These are phyloP conservation scores for Pseudachorutes palmiensis DNA, from an alignment of 1,140 invertebrate genomes.

Conservation along the genomic window DNA sequence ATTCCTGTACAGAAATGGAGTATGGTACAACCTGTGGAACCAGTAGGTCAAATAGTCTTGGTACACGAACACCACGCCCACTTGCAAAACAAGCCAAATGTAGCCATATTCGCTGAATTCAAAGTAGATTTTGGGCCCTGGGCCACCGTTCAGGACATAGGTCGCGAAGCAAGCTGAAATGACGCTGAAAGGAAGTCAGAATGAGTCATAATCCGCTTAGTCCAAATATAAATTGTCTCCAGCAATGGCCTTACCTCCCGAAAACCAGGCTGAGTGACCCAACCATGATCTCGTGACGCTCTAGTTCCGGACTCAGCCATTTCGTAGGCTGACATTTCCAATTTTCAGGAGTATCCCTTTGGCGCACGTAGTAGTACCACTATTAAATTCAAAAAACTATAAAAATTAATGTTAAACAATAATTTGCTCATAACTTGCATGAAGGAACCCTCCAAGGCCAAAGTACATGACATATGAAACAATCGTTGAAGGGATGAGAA, in stretches of 20 bases:
- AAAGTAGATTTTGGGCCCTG: slow-evolving; percentile 55
- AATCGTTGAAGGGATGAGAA: slow-evolving; percentile 45
- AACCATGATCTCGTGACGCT: slow-evolving; percentile 58
- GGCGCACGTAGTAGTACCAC: slow-evolving; percentile 61
- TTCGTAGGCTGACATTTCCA: slow-evolving; percentile 68
- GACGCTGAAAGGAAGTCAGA: slow-evolving; percentile 40
- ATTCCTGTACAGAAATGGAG: slow-evolving; percentile 57
- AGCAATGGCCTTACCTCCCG: slow-evolving; percentile 37
- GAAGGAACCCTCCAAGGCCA: slow-evolving; percentile 54
- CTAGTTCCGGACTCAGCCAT: slow-evolving; percentile 56
- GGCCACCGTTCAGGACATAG: slow-evolving; percentile 57
- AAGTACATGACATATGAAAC: slow-evolving; percentile 54
- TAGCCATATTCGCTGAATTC: slow-evolving; percentile 54
- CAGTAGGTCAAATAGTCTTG: slow-evolving; percentile 61
- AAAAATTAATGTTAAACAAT: slow-evolving; percentile 35
- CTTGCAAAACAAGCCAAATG: slow-evolving; percentile 57
- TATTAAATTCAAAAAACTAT: slow-evolving; percentile 41
- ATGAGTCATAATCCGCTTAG: no score
- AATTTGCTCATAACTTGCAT: slow-evolving; percentile 45
- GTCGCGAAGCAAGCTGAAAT: slow-evolving; percentile 54
- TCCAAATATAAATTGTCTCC: neutral
- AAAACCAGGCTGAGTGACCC: slow-evolving; percentile 53
- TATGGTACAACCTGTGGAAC: slow-evolving; percentile 59
- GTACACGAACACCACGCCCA: slow-evolving; percentile 55
- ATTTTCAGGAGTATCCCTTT: slow-evolving; percentile 51